Evolutionary conservation across 2,113 vertebrate genomes (phyloP).

Genomic region (Leuciscus idus): DNA sequence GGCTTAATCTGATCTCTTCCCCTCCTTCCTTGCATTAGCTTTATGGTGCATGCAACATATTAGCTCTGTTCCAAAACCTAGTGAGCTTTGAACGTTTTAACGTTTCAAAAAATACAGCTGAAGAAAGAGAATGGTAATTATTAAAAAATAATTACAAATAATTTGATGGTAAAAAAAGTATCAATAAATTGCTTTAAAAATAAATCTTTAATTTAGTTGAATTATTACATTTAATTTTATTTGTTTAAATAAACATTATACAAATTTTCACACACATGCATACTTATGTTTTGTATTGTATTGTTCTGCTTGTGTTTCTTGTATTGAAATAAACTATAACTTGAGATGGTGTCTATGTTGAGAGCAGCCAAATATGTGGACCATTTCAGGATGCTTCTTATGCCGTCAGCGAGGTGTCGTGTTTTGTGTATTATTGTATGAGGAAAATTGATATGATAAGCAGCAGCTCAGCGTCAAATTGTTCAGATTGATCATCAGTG

Average conservation of each 20-base stretch:
- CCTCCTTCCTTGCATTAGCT: conserved; percentile 8
- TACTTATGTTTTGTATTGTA: not conserved
- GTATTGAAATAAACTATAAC: not conserved
- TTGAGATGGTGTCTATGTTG: not conserved
- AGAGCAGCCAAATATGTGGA: not conserved
- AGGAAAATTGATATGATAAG: not conserved
- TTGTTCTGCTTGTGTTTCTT: not conserved
- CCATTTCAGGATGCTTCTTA: not conserved
- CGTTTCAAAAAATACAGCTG: not conserved
- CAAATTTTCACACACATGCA: not conserved
- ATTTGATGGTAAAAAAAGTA: not conserved
- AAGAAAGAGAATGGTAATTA: not conserved
- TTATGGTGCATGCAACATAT: conserved; percentile 24
- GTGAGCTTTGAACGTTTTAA: not conserved
- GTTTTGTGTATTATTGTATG: not conserved
- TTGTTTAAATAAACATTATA: not conserved
- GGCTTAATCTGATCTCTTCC: conserved; percentile 33
- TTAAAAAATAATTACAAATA: not conserved
- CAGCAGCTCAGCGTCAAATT: not conserved
- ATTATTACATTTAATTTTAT: not conserved
- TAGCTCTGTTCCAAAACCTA: conserved; percentile 17
- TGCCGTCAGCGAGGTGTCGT: not conserved
- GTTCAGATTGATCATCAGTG: conserved; percentile 15
- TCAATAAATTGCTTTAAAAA: not conserved
- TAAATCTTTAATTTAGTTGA: not conserved